phyloP scores from a whole-genome alignment of 2,113 vertebrate species.

The Pteropus alecto region DNA sequence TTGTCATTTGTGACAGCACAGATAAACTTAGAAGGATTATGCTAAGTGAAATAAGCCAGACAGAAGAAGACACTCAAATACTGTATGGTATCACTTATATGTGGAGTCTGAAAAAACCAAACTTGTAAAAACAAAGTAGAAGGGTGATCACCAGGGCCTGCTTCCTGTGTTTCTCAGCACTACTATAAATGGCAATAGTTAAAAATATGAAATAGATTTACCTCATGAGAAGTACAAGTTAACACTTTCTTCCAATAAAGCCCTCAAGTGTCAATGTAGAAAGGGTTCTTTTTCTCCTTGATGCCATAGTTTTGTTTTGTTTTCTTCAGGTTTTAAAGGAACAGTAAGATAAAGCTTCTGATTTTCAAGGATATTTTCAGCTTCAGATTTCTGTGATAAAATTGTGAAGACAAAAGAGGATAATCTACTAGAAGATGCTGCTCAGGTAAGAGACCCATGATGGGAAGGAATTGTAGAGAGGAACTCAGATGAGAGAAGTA shows the following conservation, averaged over 20 bases:
- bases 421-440: not conserved
- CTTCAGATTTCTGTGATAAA: not conserved
- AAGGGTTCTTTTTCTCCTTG: not conserved
- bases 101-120: not conserved
- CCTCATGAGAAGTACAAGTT: not conserved
- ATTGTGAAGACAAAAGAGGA: not conserved
- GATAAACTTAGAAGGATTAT: not conserved
- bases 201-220: not conserved
- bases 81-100: not conserved
- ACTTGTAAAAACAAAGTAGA: not conserved
- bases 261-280: not conserved
- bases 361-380: not conserved
- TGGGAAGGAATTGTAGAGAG: not conserved
- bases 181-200: not conserved
- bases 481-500: not conserved
- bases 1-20: not conserved
- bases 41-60: not conserved
- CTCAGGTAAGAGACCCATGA: not conserved
- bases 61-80: not conserved
- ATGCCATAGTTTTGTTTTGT: not conserved
- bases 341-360: not conserved
- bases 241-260: not conserved
- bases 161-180: not conserved
- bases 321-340: not conserved
- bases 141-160: not conserved